Percentiles rank a stretch among this genome's conserved stretches.
These are phyloP conservation scores for Nothocercus julius DNA, from an alignment of 2,113 vertebrate genomes.

Conservation along the genomic window DNA sequence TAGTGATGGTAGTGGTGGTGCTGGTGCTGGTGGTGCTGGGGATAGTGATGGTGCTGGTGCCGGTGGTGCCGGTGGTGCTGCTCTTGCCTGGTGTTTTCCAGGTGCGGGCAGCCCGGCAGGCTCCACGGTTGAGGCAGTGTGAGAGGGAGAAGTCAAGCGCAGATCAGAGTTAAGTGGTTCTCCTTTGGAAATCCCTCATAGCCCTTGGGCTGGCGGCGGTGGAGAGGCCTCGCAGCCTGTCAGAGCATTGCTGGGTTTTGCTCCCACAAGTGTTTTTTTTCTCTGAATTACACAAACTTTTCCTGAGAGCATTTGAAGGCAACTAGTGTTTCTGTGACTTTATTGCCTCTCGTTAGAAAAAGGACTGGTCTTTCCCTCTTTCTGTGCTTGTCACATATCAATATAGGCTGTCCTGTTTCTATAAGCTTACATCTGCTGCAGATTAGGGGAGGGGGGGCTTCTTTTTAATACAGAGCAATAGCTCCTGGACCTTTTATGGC, in stretches of 20 bases:
- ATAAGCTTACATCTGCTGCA: not conserved
- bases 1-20: too few relatives aligned
- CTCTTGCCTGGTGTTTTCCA: too few relatives aligned
- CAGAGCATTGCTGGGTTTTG: not conserved
- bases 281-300: rapidly evolving
- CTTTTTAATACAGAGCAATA: constrained; percentile 12
- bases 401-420: not conserved
- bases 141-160: too few relatives aligned
- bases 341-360: not conserved
- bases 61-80: too few relatives aligned
- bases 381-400: not conserved
- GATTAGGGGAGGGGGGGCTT: not conserved
- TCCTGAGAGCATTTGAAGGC: not conserved
- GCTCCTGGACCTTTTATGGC: constrained; percentile 21
- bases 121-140: rapidly evolving
- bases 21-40: too few relatives aligned
- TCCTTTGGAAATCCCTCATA: too few relatives aligned
- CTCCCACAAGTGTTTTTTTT: rapidly evolving
- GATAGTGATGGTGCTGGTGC: too few relatives aligned
- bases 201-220: not conserved
- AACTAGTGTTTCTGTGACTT: not conserved
- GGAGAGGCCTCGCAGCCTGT: not conserved
- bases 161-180: rapidly evolving
- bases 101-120: not conserved
- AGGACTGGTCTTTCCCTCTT: rapidly evolving